Base-by-base conservation (phyloP, 2,113 vertebrate genomes). In the Triplophysa dalaica region DNA sequence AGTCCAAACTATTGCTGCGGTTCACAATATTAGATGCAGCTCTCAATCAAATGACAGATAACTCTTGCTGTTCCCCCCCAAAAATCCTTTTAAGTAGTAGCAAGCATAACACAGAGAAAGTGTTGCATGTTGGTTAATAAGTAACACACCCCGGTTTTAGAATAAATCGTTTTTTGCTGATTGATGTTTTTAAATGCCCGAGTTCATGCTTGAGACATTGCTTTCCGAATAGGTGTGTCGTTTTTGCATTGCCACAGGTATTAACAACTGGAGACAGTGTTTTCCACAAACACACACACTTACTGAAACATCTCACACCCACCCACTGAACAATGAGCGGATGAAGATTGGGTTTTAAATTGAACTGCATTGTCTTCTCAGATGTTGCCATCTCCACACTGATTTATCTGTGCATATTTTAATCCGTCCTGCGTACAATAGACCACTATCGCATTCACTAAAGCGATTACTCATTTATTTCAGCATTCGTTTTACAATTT, bases 231-330 rank as follows among this genome's bases (percentile, higher is more conserved):
- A 70, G 45, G 65, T 22, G 41, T 21, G n/a, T 68, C 1, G 13
- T 13, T 26, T 21, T 38, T 69, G 21, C 45, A 69, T 50, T 83
- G 82, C 78, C 83, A 83, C 75, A 82, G 61, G 80, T 80, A 68
- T 78, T 82, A 81, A 83, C 85, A 87, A 88, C 75, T 82, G 83
- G 86, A 90, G 87, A 85, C 84, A 85, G 83, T 77, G 75, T 88
- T 87, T 81, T 81, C 83, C 81, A 78, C 81, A 77, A 66, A 76
- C 48, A 52, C 17, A 38, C 38, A 62, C 22, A 63, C 50, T 45
- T n/a, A 29, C 67, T 67, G 52, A 79, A 21, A 22, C 33, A 21
- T 10, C 66, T 63, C 22, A 26, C n/a, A 68, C 54, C 17, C 33
- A 45, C 54, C 17, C 58, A 54, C 56, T 24, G 19, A 43, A 68